These are phyloP conservation scores for Sympetrum striolatum DNA, from an alignment of 2,888 invertebrate genomes.

Conservation along the genomic window DNA sequence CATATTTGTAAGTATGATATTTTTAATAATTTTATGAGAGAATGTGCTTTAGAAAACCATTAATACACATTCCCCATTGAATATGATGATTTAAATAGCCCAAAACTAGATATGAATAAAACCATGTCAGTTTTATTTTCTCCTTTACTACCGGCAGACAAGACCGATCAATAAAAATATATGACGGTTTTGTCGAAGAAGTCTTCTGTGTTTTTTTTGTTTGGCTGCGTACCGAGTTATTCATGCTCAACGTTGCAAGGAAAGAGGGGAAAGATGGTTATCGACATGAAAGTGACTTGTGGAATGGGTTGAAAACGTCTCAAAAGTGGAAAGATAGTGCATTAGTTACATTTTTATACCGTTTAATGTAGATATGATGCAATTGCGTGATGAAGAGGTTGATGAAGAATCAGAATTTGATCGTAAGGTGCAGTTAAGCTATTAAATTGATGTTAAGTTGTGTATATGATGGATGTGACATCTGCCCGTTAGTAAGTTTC, in stretches of 20 bases:
- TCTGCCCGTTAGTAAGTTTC: conserved; percentile 14
- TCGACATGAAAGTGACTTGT: conserved; percentile 4
- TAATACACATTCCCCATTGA: background rate
- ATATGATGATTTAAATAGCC: background rate
- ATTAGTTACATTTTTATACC: background rate
- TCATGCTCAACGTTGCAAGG: conserved; percentile 6
- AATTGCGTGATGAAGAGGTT: conserved; percentile 35
- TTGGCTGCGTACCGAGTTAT: conserved; percentile 34
- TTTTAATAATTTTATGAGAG: background rate
- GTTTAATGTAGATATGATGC: conserved; percentile 35
- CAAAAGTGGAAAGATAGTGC: background rate
- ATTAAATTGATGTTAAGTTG: conserved; percentile 13
- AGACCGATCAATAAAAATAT: conserved; percentile 43
- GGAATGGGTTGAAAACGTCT: conserved; percentile 20
- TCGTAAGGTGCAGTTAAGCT: conserved; percentile 29
- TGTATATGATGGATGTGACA: conserved; percentile 12
- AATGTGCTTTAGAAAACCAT: background rate
- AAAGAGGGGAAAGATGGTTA: background rate
- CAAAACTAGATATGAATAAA: conserved; percentile 27
- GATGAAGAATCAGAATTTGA: conserved; percentile 38
- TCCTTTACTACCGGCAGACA: conserved; percentile 40
- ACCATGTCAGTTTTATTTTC: conserved; percentile 29
- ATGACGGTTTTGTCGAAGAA: conserved; percentile 44
- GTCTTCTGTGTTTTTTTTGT: conserved; percentile 35
- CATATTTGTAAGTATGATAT: conserved; percentile 30